These are phyloP conservation scores for Archips xylosteana DNA, from an alignment of 2,888 invertebrate species.

Conservation along the genomic window DNA sequence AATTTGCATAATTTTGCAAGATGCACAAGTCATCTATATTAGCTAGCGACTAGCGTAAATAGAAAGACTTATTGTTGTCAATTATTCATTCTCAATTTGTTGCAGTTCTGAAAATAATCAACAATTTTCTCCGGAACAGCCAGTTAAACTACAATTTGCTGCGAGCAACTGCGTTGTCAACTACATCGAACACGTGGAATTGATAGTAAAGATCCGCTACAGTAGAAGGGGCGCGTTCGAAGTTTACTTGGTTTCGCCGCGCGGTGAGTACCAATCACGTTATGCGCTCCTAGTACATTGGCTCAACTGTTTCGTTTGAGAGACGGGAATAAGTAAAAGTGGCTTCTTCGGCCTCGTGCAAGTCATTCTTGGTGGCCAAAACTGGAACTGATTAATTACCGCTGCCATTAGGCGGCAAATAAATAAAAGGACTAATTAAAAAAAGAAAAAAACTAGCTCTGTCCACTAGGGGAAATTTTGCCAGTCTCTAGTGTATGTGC, in stretches of 20 bases:
- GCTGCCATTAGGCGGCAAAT: too few species aligned
- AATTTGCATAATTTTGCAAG: too few species aligned
- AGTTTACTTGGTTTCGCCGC: constrained; percentile 90
- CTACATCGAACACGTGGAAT: constrained; percentile 94
- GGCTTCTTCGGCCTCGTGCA: neutral
- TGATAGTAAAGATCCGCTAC: constrained; percentile 90
- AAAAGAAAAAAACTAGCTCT: too few species aligned
- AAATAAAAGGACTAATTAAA: too few species aligned
- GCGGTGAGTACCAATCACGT: constrained; percentile 81
- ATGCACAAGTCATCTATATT: neutral
- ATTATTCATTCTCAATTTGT: neutral
- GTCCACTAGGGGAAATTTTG: too few species aligned
- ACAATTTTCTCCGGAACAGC: constrained; percentile 52
- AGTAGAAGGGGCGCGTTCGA: constrained; percentile 91
- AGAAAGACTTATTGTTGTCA: neutral
- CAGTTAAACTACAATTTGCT: constrained; percentile 71
- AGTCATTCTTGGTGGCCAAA: too few species aligned
- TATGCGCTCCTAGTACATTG: constrained; percentile 56
- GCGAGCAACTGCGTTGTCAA: constrained; percentile 87
- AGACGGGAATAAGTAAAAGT: constrained; percentile 34
- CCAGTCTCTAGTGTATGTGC: too few species aligned
- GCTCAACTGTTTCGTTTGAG: constrained; percentile 52
- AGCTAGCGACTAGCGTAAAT: too few species aligned
- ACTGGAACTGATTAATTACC: too few species aligned
- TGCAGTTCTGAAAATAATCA: neutral